Evolutionary conservation across 2,113 vertebrate genomes (phyloP).

Genomic region (Hypanus sabinus): DNA sequence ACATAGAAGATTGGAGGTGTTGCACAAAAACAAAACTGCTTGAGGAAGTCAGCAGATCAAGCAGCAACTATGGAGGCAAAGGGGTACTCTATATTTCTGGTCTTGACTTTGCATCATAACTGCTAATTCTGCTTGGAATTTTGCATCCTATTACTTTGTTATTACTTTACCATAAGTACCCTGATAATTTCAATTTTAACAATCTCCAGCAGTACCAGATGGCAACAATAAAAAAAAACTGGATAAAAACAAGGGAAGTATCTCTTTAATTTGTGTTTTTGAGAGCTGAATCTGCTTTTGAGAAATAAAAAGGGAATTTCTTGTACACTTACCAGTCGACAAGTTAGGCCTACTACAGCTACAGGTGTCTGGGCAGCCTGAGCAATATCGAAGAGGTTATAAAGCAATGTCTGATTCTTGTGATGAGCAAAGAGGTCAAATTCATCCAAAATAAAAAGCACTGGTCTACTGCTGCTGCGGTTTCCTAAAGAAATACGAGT

Average conservation of each 20-base stretch:
- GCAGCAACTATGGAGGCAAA: too few relatives aligned
- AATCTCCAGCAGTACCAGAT: not conserved
- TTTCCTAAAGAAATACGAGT: slow-evolving; percentile 61
- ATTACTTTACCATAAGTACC: not conserved
- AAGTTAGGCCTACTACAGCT: slow-evolving; percentile 84
- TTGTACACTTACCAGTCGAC: slow-evolving; percentile 71
- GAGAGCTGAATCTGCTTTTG: not conserved
- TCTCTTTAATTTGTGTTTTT: too few relatives aligned
- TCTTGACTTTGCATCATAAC: not conserved
- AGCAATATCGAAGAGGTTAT: slow-evolving; percentile 90
- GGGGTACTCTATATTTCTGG: too few relatives aligned
- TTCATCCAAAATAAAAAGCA: slow-evolving; percentile 87
- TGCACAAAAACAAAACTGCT: too few relatives aligned
- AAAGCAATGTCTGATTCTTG: slow-evolving; percentile 92
- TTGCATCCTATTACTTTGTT: not conserved
- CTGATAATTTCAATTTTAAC: not conserved
- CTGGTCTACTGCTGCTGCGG: slow-evolving; percentile 72
- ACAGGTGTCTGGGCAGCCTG: slow-evolving; percentile 90
- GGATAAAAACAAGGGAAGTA: too few relatives aligned
- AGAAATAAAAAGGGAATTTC: not conserved
- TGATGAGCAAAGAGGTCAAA: slow-evolving; percentile 95
- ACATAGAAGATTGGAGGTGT: too few relatives aligned
- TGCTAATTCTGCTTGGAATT: not conserved
- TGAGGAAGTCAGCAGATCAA: too few relatives aligned
- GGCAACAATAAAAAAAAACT: not conserved